phyloP scores from a whole-genome alignment of 2,113 vertebrate genomes.

The Atrichornis clamosus region DNA sequence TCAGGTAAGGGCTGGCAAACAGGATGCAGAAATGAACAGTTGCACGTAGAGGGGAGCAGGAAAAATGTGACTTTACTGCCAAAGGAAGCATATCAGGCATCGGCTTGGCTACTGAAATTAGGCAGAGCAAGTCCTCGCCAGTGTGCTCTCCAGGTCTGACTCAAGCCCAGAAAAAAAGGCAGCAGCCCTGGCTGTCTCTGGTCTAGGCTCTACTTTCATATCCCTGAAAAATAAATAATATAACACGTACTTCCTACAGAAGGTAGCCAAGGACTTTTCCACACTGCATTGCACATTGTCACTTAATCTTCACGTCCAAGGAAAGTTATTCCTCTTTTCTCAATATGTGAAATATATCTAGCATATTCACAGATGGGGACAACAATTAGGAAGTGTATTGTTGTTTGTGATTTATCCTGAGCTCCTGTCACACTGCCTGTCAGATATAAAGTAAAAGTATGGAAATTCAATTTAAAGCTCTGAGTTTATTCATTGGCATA shows the following conservation, averaged over 20 bases:
- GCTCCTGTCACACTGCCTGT: background rate
- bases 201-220: slow-evolving; percentile 7
- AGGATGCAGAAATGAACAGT: background rate
- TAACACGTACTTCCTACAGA: slow-evolving; percentile 12
- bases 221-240: slow-evolving; percentile 18
- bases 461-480: slow-evolving; percentile 28
- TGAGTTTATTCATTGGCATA: background rate
- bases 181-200: background rate
- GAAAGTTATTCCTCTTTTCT: background rate
- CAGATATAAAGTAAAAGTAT: background rate
- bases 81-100: background rate
- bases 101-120: background rate
- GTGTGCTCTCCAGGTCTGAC: background rate
- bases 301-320: background rate
- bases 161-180: background rate
- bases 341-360: background rate
- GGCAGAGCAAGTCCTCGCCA: background rate
- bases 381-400: background rate
- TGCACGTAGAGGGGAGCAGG: background rate
- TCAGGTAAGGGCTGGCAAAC: background rate
- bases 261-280: slow-evolving; percentile 25
- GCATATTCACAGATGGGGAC: background rate
- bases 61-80: background rate
- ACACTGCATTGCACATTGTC: background rate
- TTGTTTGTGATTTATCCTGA: background rate